Conservation (phyloP, 1,140 invertebrate genomes). For the Zaprionus ornatus region DNA sequence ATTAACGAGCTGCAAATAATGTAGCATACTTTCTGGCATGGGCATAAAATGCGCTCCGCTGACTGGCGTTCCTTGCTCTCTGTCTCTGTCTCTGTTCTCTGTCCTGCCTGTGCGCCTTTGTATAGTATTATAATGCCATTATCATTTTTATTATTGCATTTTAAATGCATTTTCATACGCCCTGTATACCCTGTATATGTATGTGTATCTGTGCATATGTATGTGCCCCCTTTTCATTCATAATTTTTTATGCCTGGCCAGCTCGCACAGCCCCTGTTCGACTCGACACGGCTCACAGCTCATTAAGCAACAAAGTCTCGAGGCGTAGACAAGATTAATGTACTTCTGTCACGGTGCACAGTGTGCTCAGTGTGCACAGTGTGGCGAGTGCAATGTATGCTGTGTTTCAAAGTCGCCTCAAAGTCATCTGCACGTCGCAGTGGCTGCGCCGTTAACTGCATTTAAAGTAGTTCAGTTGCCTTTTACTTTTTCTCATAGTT, state of each 20-base stretch:
- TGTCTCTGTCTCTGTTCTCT: not conserved
- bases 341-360: constrained; percentile 40
- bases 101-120: constrained; percentile 22
- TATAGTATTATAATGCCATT: constrained; percentile 77
- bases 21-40: constrained; percentile 71
- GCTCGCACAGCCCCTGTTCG: constrained; percentile 36
- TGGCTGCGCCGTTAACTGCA: constrained; percentile 59
- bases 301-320: constrained; percentile 66
- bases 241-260: constrained; percentile 71
- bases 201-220: constrained; percentile 17
- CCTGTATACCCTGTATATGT: constrained; percentile 11
- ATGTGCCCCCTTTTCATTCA: constrained; percentile 46
- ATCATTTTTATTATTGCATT: constrained; percentile 82
- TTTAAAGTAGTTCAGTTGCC: constrained; percentile 66
- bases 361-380: no score
- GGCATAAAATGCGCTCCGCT: constrained; percentile 74
- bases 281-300: constrained; percentile 51
- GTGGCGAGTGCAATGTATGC: not conserved
- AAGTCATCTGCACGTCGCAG: constrained; percentile 73
- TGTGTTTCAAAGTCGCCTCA: constrained; percentile 69
- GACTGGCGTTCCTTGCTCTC: constrained; percentile 39
- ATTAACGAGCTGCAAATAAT: constrained; percentile 80
- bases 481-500: constrained; percentile 20
- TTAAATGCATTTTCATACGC: constrained; percentile 71
- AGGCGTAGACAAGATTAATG: constrained; percentile 73